These are phyloP conservation scores for Acanthopagrus latus DNA, from an alignment of 2,797 vertebrate genomes.

Conservation along the genomic window DNA sequence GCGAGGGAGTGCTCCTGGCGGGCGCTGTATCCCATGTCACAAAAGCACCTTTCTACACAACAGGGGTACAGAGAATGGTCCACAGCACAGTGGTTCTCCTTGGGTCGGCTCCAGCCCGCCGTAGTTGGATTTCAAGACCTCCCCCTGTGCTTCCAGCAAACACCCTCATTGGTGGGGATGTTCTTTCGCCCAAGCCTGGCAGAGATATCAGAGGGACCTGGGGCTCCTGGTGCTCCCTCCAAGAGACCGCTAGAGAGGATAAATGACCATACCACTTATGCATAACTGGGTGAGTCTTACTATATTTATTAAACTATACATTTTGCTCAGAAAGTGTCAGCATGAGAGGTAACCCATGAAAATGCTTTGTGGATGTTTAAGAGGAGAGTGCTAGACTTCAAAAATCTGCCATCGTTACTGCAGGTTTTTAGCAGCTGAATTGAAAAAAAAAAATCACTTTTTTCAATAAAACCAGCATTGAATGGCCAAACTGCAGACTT, in stretches of 20 bases:
- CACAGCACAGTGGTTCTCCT: conserved; percentile 80
- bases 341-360: background rate
- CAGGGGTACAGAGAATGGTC: conserved; percentile 82
- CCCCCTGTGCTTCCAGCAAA: conserved; percentile 67
- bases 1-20: conserved; percentile 73
- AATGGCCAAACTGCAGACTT: conserved; percentile 5
- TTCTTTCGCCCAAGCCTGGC: conserved; percentile 68
- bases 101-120: conserved; percentile 72
- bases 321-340: conserved; percentile 20
- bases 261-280: conserved; percentile 75
- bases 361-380: background rate
- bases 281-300: conserved; percentile 76
- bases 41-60: conserved; percentile 87
- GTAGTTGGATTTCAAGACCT: conserved; percentile 81
- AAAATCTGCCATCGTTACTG: background rate
- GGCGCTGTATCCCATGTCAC: conserved; percentile 86
- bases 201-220: conserved; percentile 76
- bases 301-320: conserved; percentile 4
- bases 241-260: conserved; percentile 69
- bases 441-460: background rate
- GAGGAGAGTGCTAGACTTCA: background rate
- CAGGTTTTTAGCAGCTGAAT: conserved; percentile 4
- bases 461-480: background rate
- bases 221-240: conserved; percentile 63
- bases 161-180: conserved; percentile 73